Conservation (phyloP, 2,888 invertebrate species). For the Sphaeridia pumilis region DNA sequence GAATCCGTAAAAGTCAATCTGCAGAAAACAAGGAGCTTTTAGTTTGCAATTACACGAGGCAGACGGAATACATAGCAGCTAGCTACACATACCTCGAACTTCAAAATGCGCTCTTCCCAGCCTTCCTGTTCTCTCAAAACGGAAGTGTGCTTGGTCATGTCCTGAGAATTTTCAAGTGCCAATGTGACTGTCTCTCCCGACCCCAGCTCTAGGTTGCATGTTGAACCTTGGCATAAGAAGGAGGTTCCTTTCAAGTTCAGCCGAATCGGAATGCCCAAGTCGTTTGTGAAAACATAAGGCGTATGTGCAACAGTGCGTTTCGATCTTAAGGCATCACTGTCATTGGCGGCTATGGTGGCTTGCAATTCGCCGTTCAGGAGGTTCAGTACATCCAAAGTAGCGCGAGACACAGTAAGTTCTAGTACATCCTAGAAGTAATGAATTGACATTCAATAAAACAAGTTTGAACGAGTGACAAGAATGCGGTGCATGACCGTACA, state of each 20-base stretch:
- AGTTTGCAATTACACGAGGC: too few species aligned
- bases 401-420: constrained; percentile 70
- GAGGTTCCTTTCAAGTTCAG: constrained; percentile 35
- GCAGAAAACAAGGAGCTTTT: too few species aligned
- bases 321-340: constrained; percentile 44
- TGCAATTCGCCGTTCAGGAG: constrained; percentile 69
- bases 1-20: constrained; percentile 37
- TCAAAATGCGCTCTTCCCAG: constrained; percentile 36
- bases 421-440: constrained; percentile 55
- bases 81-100: constrained; percentile 33
- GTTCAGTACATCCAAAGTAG: constrained; percentile 64
- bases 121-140: constrained; percentile 37
- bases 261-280: constrained; percentile 46
- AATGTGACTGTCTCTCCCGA: constrained; percentile 28
- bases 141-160: constrained; percentile 34
- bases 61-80: too few species aligned
- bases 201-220: constrained; percentile 31
- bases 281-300: constrained; percentile 70
- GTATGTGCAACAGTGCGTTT: constrained; percentile 48
- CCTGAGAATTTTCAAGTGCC: constrained; percentile 26
- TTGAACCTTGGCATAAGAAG: constrained; percentile 25
- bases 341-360: constrained; percentile 63
- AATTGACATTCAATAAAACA: neutral
- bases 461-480: neutral
- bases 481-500: constrained; percentile 11